A percentile compares a stretch with the other conserved stretches of the same genome.
These are phyloP conservation scores for Lingula anatina DNA, from an alignment of 2,888 invertebrate genomes.

Conservation along the genomic window DNA sequence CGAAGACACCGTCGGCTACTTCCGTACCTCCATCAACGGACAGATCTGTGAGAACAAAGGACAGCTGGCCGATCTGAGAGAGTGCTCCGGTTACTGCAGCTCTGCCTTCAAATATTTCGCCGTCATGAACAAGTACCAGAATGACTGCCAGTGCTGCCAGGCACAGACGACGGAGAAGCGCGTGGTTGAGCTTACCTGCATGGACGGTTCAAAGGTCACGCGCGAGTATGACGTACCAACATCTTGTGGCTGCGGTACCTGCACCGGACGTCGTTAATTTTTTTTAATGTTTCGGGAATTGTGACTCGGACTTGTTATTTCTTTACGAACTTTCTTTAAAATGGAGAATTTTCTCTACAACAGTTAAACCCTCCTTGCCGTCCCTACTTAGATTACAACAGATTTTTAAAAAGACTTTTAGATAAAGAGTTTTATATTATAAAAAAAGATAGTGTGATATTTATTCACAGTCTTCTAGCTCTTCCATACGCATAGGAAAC, in stretches of 20 bases:
- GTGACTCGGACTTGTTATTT: too few species aligned
- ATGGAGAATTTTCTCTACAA: too few species aligned
- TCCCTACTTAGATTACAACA: too few species aligned
- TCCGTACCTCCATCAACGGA: conserved; percentile 19
- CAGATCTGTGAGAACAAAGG: conserved; percentile 24
- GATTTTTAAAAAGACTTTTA: too few species aligned
- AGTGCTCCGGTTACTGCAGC: conserved; percentile 32
- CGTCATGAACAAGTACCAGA: conserved; percentile 22
- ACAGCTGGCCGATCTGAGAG: conserved; percentile 23
- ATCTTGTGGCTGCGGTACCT: conserved; percentile 27
- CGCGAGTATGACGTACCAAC: conserved; percentile 24
- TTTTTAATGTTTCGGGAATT: too few species aligned
- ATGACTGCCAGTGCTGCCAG: conserved; percentile 31
- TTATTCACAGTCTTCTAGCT: too few species aligned
- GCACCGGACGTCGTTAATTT: too few species aligned
- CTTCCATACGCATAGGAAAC: too few species aligned
- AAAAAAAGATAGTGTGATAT: too few species aligned
- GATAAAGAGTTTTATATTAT: too few species aligned
- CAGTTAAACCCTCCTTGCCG: too few species aligned
- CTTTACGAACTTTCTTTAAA: too few species aligned
- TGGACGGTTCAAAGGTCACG: conserved; percentile 22
- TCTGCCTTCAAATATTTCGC: conserved; percentile 23
- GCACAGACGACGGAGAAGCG: conserved; percentile 16
- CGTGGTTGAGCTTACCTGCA: conserved; percentile 22
- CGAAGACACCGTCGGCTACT: conserved; percentile 23